Conservation (phyloP, 64 coral and sea anemone genomes). For the Actinia equina region DNA sequence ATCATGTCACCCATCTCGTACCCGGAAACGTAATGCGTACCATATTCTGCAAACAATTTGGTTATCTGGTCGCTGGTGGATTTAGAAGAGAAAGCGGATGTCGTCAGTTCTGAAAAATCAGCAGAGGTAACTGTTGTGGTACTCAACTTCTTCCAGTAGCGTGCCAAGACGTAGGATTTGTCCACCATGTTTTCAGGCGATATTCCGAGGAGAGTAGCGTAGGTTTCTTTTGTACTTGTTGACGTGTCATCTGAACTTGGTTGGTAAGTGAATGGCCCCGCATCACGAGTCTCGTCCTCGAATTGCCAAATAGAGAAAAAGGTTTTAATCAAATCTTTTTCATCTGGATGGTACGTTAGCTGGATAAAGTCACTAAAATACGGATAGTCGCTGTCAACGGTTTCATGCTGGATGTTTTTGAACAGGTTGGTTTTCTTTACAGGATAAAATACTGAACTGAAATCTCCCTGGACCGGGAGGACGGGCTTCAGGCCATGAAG, state of each 20-base stretch:
- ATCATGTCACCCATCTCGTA: conserved; percentile 56
- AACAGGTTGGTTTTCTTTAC: conserved; percentile 24
- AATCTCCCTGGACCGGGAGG: neutral
- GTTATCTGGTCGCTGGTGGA: conserved; percentile 24
- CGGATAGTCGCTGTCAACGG: neutral
- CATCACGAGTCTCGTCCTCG: conserved; percentile 35
- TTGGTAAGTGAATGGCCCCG: conserved; percentile 33
- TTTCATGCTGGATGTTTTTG: conserved; percentile 24
- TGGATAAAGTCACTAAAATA: conserved; percentile 29
- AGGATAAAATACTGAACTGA: conserved; percentile 26
- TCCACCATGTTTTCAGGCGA: conserved; percentile 47
- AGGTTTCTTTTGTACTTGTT: neutral
- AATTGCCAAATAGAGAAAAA: conserved; percentile 49
- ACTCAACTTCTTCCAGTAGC: conserved; percentile 44
- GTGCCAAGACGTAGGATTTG: conserved; percentile 47
- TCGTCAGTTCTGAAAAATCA: conserved; percentile 22
- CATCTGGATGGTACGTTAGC: conserved; percentile 33
- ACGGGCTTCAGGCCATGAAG: conserved; percentile 32
- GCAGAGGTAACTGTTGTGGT: conserved; percentile 15
- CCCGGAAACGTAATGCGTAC: conserved; percentile 57
- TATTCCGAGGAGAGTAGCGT: conserved; percentile 42
- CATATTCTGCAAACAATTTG: conserved; percentile 30
- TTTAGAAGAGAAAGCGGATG: conserved; percentile 13
- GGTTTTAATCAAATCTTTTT: conserved; percentile 38
- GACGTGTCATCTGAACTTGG: conserved; percentile 6